Evolutionary conservation across 2,113 vertebrate genomes (phyloP).

Genomic region (Alaudala cheleensis): DNA sequence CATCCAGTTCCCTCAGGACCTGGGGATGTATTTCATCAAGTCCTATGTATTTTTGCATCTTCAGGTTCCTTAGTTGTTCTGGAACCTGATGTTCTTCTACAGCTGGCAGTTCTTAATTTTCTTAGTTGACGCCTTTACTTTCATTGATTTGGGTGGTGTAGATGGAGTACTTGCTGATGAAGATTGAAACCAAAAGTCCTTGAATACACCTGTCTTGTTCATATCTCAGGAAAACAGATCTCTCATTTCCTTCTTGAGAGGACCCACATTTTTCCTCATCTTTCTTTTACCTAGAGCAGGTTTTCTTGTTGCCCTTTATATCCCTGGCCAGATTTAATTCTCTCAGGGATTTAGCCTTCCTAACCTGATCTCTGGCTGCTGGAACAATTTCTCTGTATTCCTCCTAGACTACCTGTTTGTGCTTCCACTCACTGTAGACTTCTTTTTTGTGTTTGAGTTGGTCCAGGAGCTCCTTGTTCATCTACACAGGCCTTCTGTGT

Average conservation of each 20-base stretch:
- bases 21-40: not conserved
- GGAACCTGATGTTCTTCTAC: not conserved
- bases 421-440: fast-evolving
- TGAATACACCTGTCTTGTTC: not conserved
- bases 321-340: not conserved
- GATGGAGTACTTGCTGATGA: not conserved
- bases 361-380: not conserved
- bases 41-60: not conserved
- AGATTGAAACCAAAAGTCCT: not conserved
- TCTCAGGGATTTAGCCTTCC: not conserved
- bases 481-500: not conserved
- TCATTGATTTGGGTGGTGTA: not conserved
- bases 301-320: not conserved
- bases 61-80: not conserved
- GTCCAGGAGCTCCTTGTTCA: not conserved
- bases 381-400: not conserved
- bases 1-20: not conserved
- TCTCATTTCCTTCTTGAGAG: not conserved
- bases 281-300: not conserved
- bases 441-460: not conserved
- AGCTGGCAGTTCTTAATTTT: not conserved
- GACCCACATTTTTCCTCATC: not conserved
- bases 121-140: not conserved
- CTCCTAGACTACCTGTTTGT: not conserved
- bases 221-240: not conserved